Conservation (phyloP, 2,113 vertebrate genomes). For the Hippopotamus amphibius region DNA sequence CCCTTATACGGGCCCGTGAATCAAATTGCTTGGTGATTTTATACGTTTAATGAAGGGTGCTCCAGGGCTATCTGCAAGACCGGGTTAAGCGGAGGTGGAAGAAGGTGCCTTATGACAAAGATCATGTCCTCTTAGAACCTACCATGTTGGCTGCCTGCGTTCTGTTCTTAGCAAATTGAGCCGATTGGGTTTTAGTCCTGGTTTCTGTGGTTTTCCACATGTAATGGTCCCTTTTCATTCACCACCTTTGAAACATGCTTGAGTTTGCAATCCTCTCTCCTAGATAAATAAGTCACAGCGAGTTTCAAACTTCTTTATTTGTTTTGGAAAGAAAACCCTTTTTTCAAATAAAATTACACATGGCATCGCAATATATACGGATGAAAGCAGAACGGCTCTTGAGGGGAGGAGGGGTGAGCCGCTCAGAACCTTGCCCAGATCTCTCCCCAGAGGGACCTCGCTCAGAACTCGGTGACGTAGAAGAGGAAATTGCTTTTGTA, state of each 20-base stretch:
- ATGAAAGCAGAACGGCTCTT: background rate
- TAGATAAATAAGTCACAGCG: background rate
- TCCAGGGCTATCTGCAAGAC: background rate
- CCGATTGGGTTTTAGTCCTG: background rate
- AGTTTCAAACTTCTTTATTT: background rate
- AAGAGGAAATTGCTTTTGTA: background rate
- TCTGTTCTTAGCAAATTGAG: background rate
- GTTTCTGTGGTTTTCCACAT: background rate
- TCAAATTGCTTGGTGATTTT: conserved; percentile 47
- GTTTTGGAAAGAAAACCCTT: background rate
- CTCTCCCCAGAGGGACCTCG: background rate
- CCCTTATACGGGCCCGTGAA: background rate
- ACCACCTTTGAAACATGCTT: background rate
- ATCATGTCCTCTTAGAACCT: background rate
- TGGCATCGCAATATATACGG: background rate
- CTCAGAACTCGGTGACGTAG: background rate
- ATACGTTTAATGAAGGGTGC: background rate
- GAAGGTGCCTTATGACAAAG: background rate
- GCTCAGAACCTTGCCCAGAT: background rate
- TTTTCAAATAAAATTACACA: background rate
- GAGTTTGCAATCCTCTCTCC: background rate
- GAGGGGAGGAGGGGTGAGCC: background rate
- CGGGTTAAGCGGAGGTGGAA: background rate
- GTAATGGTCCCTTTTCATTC: background rate
- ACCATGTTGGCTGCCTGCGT: accelerated